Conservation (phyloP, 2,888 invertebrate species). For the Silvanus unidentatus region DNA sequence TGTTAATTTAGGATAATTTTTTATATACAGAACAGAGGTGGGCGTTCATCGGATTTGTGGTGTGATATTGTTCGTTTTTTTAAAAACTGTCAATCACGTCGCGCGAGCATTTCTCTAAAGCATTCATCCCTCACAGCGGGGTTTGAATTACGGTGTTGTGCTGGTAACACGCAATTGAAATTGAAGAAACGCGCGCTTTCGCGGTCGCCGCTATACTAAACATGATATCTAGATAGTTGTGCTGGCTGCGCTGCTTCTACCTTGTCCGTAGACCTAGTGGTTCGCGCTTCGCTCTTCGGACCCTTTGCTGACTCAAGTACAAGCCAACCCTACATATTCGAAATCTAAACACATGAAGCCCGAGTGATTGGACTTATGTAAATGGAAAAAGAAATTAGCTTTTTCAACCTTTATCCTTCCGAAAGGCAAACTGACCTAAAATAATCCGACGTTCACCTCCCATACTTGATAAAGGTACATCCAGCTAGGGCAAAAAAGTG, state of each 20-base stretch:
- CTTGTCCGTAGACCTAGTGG: slow-evolving; percentile 28
- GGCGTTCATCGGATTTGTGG: no score
- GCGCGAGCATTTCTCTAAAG: neutral
- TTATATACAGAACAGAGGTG: no score
- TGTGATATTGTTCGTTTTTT: neutral
- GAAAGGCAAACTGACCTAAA: no score
- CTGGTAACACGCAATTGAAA: neutral
- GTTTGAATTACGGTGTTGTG: neutral
- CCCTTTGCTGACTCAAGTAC: slow-evolving; percentile 1
- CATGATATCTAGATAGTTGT: slow-evolving; percentile 23
- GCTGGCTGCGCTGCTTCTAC: slow-evolving; percentile 31
- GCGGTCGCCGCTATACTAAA: slow-evolving; percentile 30
- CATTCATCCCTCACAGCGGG: neutral
- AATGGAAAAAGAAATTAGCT: no score
- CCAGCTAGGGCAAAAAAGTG: no score
- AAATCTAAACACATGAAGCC: no score
- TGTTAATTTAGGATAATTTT: no score
- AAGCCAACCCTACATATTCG: neutral
- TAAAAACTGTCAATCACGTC: slow-evolving; percentile 4
- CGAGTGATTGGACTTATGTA: no score
- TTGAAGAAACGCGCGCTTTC: slow-evolving; percentile 19
- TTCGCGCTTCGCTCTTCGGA: slow-evolving; percentile 18
- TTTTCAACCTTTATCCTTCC: no score
- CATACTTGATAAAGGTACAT: no score
- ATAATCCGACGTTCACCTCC: no score